Evolutionary conservation across 2,113 vertebrate genomes (phyloP).

Genomic region (Perca flavescens): DNA sequence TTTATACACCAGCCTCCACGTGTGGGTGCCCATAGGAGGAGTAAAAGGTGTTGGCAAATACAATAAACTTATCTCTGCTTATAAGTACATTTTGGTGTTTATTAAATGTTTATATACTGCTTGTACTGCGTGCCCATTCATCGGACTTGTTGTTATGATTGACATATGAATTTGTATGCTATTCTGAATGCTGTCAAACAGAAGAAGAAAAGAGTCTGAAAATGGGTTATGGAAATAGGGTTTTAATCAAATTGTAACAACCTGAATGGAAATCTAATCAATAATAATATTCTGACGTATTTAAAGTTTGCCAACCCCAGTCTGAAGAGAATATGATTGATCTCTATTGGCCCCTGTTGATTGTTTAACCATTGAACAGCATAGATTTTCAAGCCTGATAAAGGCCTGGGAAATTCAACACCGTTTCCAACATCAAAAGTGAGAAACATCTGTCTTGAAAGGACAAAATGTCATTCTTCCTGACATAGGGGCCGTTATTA

Average conservation of each 20-base stretch:
- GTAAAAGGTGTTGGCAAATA: not conserved
- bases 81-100: not conserved
- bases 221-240: not conserved
- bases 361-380: not conserved
- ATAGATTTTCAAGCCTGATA: not conserved
- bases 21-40: not conserved
- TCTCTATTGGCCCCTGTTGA: not conserved
- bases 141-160: not conserved
- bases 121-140: not conserved
- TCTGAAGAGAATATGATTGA: not conserved
- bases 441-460: conserved; percentile 40
- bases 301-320: not conserved
- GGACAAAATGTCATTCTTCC: conserved; percentile 45
- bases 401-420: not conserved
- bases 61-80: not conserved
- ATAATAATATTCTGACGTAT: not conserved
- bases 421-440: conserved; percentile 32
- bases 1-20: not conserved
- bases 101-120: not conserved
- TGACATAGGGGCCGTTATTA: conserved; percentile 47
- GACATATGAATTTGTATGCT: not conserved
- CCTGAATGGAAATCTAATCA: not conserved
- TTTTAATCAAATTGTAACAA: not conserved
- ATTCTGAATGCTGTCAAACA: conserved; percentile 1
- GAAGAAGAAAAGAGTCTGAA: not conserved